These are phyloP conservation scores for Aeoliscus strigatus DNA, from an alignment of 2,797 vertebrate species.

Conservation along the genomic window DNA sequence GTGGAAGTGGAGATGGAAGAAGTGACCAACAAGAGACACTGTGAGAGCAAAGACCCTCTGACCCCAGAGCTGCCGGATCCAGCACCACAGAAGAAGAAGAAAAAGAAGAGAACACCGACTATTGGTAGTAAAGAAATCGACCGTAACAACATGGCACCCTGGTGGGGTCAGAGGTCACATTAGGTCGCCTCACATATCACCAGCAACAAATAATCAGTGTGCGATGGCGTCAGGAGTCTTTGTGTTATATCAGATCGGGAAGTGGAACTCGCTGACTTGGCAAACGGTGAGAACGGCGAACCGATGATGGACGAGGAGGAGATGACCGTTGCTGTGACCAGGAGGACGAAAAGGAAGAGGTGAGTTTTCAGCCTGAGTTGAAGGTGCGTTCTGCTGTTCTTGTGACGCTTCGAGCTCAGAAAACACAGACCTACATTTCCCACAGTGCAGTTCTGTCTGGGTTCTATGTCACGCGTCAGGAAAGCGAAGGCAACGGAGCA, in stretches of 20 bases:
- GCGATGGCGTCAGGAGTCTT: neutral
- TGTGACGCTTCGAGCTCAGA: too few species aligned
- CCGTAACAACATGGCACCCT: too few species aligned
- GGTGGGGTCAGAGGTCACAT: too few species aligned
- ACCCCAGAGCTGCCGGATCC: conserved; percentile 73
- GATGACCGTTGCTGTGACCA: conserved; percentile 45
- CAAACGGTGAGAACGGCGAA: conserved; percentile 75
- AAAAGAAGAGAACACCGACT: conserved; percentile 73
- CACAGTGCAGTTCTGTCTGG: too few species aligned
- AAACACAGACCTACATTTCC: too few species aligned
- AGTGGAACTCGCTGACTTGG: conserved; percentile 65
- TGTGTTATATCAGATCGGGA: conserved; percentile 45
- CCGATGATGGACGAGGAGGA: conserved; percentile 71
- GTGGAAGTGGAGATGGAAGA: conserved; percentile 66
- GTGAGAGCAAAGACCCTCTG: conserved; percentile 74
- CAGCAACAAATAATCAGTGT: too few species aligned
- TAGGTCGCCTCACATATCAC: neutral
- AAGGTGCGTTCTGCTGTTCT: too few species aligned
- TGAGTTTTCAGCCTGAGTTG: conserved; percentile 53
- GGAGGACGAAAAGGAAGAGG: conserved; percentile 84
- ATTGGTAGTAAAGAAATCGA: too few species aligned
- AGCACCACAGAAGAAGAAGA: conserved; percentile 81
- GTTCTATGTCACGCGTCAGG: conserved; percentile 56
- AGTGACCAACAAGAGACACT: conserved; percentile 54
- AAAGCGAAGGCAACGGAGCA: conserved; percentile 75